Conservation (phyloP, 1,140 invertebrate genomes). For the Bombus sibiricus region DNA sequence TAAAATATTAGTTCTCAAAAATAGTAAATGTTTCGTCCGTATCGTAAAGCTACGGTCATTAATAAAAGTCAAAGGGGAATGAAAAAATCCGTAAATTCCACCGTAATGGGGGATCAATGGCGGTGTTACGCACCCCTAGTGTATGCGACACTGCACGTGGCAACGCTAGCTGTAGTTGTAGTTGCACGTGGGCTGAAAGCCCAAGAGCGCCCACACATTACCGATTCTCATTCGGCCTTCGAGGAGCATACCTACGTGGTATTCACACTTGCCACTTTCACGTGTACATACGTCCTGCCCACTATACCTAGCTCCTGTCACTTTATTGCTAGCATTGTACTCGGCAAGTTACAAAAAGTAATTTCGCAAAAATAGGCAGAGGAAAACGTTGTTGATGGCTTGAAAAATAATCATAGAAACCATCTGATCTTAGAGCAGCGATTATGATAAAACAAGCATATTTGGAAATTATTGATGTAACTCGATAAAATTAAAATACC, state of each 20-base stretch:
- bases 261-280: constrained; percentile 19
- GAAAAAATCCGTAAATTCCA: not conserved
- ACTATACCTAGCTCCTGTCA: not conserved
- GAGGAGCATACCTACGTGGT: constrained; percentile 33
- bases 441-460: no score
- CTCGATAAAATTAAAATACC: no score
- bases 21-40: not conserved
- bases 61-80: no score
- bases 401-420: no score
- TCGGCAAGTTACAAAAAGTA: no score
- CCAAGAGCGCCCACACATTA: constrained; percentile 60
- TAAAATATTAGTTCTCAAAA: not conserved
- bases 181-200: constrained; percentile 57
- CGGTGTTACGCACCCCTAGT: not conserved
- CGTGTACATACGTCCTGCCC: not conserved
- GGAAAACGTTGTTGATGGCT: no score
- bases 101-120: not conserved
- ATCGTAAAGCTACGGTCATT: not conserved
- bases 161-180: constrained; percentile 35
- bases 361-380: no score
- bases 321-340: not conserved
- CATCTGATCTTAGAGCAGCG: no score
- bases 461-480: no score
- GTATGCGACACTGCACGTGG: constrained; percentile 49
- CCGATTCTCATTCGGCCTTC: constrained; percentile 62